A percentile compares a stretch with the other conserved stretches of the same genome.
These are phyloP conservation scores for Drosophila orena DNA, from an alignment of 1,140 invertebrate genomes.

Conservation along the genomic window DNA sequence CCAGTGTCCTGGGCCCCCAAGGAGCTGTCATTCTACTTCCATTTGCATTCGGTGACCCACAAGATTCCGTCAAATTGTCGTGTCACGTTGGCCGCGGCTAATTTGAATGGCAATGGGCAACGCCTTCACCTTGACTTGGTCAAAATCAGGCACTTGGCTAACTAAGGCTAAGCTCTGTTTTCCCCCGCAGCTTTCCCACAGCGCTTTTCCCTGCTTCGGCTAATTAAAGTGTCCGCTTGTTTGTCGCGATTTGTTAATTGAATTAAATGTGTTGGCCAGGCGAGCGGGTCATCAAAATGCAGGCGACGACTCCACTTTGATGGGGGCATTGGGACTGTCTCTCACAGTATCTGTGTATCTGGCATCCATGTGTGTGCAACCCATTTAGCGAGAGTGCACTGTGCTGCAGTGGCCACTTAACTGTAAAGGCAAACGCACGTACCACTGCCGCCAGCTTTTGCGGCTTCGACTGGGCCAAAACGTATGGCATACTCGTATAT, in stretches of 20 bases:
- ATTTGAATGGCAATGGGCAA: slow-evolving; percentile 46
- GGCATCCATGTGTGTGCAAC: slow-evolving; percentile 42
- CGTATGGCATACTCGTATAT: too few species aligned
- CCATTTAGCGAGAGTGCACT: slow-evolving; percentile 66
- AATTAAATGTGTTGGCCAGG: slow-evolving; percentile 70
- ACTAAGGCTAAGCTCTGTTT: slow-evolving; percentile 48
- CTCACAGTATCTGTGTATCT: neutral
- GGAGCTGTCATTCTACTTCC: slow-evolving; percentile 62
- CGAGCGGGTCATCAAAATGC: slow-evolving; percentile 76
- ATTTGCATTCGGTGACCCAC: slow-evolving; percentile 41
- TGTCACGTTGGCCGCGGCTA: slow-evolving; percentile 74
- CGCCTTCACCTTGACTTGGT: slow-evolving; percentile 63
- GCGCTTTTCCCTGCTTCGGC: slow-evolving; percentile 5
- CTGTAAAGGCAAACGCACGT: slow-evolving; percentile 79
- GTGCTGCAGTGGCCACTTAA: slow-evolving; percentile 50
- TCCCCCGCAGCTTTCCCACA: slow-evolving; percentile 8
- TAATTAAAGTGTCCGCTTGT: slow-evolving; percentile 62
- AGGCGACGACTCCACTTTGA: slow-evolving; percentile 37
- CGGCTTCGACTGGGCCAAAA: slow-evolving; percentile 38
- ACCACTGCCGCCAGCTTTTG: slow-evolving; percentile 30
- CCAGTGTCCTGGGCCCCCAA: slow-evolving; percentile 38
- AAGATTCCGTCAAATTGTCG: slow-evolving; percentile 68
- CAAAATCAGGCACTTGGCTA: slow-evolving; percentile 22
- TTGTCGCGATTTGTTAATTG: slow-evolving; percentile 79
- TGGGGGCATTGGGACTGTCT: slow-evolving; percentile 18